A percentile compares a stretch with the other conserved stretches of the same genome.
These are phyloP conservation scores for Cardiocondyla obscurior DNA, from an alignment of 1,140 invertebrate genomes.

Conservation along the genomic window DNA sequence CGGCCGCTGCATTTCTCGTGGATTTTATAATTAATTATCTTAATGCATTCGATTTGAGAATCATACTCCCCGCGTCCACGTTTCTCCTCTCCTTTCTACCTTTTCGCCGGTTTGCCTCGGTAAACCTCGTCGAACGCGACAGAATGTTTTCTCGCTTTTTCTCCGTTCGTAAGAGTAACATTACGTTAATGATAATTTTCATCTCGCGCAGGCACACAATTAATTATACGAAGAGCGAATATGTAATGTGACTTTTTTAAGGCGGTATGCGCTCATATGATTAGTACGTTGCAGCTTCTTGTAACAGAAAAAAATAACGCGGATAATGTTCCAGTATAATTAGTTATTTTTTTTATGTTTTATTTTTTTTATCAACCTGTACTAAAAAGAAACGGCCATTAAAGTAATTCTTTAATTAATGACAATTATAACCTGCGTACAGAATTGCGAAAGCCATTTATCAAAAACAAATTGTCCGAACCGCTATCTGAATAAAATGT, in stretches of 20 bases:
- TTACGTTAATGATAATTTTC: constrained; percentile 60
- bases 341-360: constrained; percentile 46
- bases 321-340: constrained; percentile 13
- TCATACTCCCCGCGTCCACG: neutral
- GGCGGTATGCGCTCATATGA: constrained; percentile 5
- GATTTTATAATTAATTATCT: constrained; percentile 77
- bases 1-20: constrained; percentile 25
- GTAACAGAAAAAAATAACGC: neutral
- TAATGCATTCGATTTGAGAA: constrained; percentile 72
- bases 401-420: neutral
- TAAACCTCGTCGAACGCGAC: constrained; percentile 44
- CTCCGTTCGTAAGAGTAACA: constrained; percentile 30
- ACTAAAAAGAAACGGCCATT: neutral
- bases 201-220: constrained; percentile 19
- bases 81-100: neutral
- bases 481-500: neutral
- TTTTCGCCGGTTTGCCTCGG: constrained; percentile 42
- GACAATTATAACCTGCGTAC: neutral
- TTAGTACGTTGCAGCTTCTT: constrained; percentile 16
- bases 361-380: constrained; percentile 28
- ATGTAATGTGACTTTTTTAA: constrained; percentile 16
- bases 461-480: neutral
- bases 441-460: neutral
- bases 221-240: constrained; percentile 55
- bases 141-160: constrained; percentile 59